A percentile compares a stretch with the other conserved stretches of the same genome.
Evolutionary conservation across 2,888 invertebrate genomes (phyloP).

Genomic region (Cerceris rybyensis): DNA sequence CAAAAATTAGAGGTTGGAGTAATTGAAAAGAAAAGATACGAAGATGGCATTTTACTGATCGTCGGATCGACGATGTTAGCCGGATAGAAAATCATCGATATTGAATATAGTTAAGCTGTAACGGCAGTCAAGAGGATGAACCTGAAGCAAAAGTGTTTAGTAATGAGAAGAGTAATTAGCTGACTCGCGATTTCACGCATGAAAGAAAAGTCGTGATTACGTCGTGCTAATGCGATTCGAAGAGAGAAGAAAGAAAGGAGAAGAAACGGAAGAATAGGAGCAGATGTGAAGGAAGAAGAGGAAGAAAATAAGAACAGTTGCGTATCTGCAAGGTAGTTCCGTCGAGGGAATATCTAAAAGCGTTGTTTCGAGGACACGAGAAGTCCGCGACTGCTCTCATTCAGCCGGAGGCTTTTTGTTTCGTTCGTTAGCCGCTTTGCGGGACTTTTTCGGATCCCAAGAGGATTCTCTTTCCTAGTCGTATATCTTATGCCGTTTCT

Average conservation of each 20-base stretch:
- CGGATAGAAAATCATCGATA: background rate
- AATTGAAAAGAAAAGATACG: too few species aligned
- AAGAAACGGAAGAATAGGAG: background rate
- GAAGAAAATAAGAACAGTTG: conserved; percentile 33
- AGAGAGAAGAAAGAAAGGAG: conserved; percentile 18
- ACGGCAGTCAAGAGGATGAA: conserved; percentile 2
- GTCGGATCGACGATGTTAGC: background rate
- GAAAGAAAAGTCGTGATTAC: conserved; percentile 45
- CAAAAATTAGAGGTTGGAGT: too few species aligned
- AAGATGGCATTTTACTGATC: too few species aligned
- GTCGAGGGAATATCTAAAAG: conserved; percentile 35
- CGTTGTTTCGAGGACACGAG: conserved; percentile 31
- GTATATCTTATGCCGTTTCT: conserved; percentile 73
- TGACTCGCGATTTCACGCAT: conserved; percentile 50
- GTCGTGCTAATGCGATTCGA: conserved; percentile 48
- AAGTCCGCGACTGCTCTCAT: conserved; percentile 52
- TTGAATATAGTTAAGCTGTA: background rate
- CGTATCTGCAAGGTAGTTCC: conserved; percentile 26
- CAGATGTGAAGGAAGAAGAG: background rate
- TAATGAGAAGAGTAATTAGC: conserved; percentile 57
- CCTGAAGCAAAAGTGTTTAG: conserved; percentile 32
- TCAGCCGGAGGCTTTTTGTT: conserved; percentile 57
- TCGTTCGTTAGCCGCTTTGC: conserved; percentile 66
- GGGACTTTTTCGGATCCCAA: conserved; percentile 66
- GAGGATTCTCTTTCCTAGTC: conserved; percentile 65